Evolutionary conservation across 2,797 vertebrate species (phyloP), one percentile per base, ranked within the genome.

Genomic region (Acipenser transmontanus): DNA sequence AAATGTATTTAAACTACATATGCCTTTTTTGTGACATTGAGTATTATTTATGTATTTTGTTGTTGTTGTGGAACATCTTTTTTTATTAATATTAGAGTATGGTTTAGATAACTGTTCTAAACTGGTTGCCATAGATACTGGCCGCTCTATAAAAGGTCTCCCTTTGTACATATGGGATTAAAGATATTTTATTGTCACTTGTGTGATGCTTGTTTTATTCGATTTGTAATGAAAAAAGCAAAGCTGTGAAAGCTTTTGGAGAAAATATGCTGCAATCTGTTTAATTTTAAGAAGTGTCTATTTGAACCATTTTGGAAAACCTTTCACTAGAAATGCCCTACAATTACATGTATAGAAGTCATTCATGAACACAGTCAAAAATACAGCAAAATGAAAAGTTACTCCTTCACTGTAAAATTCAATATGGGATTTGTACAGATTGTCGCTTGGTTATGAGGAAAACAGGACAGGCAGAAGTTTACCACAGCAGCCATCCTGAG

Each of bases 101-200:
- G 71, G 66, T 66, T 70, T 63, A 65, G 68, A 72, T 61, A 72
- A 66, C 71, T 51, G 20, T 13, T 13, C 57, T 71, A 49, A 54
- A 65, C 14, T 50, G 50, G 71, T 74, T 74, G 65, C 74, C 68
- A 73, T 76, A 73, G 76, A 66, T 65, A 74, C 71, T 65, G 71
- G 67, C 65, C 69, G 66, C 64, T 73, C 70, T 69, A 64, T 68
- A 70, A 59, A 67, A 17, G 68, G 65, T 56, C 50, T 73, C 62
- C 59, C 48, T 66, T 67, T 9, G 59, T 71, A 71, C 59, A 61
- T 66, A 56, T 65, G 67, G 60, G 60, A 66, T 64, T 70, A 71
- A 80, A 73, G 66, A 59, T 73, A 64, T 20, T 48, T 67, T 47
- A 74, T 73, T 73, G 72, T 50, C 54, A 47, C 51, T 20, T 4